Evolutionary conservation across 2,797 vertebrate species (phyloP), one percentile per base, ranked within the genome.

Genomic region (Paramormyrops hopkinsi): DNA sequence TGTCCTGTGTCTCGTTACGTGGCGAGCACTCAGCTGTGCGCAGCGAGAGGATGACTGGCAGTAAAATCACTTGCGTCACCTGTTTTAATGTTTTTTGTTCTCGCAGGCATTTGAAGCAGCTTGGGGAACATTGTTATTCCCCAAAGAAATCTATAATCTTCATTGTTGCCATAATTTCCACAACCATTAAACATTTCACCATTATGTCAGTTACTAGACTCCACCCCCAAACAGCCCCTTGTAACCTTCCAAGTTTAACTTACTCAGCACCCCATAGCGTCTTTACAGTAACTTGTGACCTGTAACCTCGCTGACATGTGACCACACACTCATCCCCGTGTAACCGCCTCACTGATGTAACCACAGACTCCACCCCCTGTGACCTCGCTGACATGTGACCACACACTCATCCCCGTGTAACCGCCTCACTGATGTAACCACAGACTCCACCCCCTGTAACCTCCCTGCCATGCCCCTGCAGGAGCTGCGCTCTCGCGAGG

Each of bases 401-500:
- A 5, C 19, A 4, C 9, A 22, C 82, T 69, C 62, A 9, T 0
- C 62, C 25, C 3, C 62, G 2, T 25, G 2, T 14, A 14, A 73
- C 29, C 29, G 29, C 11, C 22, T 69, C 12, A 2, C 65, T 11
- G 6, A 25, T 4, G 7, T n/a, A 0, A 50, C 22, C 50, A 2
- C n/a, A 6, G 0, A 59, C 33, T 76, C 37, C 33, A 0, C 37
- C 37, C 6, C 37, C 73, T 7, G 73, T 44, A n/a, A 79, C 73
- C 73, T 9, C 41, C 2, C 48, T 2, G 33, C 25, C 7, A 29
- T 50, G n/a, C 22, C 59, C 44, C 19, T 46, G 59, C 91, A 99
- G 98, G 98, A 99, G 94, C 96, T 99, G 25, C 96, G 97, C 2
- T 99, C 97, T 54, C 95, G 98, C 14, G 98, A 99, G 90, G 98